phyloP scores from a whole-genome alignment of 1,140 invertebrate species.

The Drosophila busckii region DNA sequence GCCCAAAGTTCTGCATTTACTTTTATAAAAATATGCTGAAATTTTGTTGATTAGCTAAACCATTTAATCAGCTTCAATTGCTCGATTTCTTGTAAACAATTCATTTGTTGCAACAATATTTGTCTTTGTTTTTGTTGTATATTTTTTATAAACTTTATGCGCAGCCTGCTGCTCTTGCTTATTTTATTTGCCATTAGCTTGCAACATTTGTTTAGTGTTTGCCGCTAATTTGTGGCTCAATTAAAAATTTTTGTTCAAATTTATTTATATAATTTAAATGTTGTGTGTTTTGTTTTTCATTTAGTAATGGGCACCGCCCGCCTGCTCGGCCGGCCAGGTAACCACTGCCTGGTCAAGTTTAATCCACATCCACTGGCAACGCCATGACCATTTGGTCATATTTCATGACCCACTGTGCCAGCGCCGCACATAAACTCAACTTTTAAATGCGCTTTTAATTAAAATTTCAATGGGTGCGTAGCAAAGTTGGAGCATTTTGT shows the following conservation, averaged over 20 bases:
- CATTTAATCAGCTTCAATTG: no score
- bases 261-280: background rate
- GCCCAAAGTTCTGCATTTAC: no score
- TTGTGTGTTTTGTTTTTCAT: background rate
- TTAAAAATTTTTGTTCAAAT: background rate
- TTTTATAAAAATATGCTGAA: no score
- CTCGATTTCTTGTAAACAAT: no score
- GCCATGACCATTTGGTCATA: constrained; percentile 33
- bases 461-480: constrained; percentile 64
- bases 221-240: constrained; percentile 3
- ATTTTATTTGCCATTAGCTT: background rate
- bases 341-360: constrained; percentile 46
- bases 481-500: no score
- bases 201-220: constrained; percentile 3
- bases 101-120: no score
- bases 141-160: no score
- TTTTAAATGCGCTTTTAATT: constrained; percentile 70
- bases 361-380: constrained; percentile 46
- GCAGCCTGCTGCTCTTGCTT: no score
- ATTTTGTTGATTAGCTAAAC: no score
- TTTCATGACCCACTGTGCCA: constrained; percentile 59
- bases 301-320: background rate
- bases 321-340: no score
- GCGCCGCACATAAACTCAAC: constrained; percentile 58
- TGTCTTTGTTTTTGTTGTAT: no score